A percentile compares a stretch with the other conserved stretches of the same genome.
Conservation (phyloP, 2,888 invertebrate genomes). For the Cephus pulcher region DNA sequence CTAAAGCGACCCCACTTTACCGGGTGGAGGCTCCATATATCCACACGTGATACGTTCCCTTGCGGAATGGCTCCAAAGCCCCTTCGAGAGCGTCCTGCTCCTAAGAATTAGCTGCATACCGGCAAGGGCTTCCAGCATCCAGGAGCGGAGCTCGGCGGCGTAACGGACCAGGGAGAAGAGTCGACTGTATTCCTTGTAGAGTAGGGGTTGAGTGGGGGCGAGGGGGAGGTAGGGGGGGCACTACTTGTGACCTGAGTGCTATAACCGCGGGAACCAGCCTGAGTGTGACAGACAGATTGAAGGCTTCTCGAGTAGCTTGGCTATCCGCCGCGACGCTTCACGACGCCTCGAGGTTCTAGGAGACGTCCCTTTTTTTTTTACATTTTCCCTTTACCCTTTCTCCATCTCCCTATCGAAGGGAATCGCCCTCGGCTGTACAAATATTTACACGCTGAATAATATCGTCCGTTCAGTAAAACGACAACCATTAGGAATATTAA, state of each 20-base stretch:
- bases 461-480: not conserved
- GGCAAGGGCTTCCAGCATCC: not conserved
- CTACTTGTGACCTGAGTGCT: not conserved
- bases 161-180: not conserved
- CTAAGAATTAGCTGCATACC: not conserved
- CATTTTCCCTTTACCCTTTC: not conserved
- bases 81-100: not conserved
- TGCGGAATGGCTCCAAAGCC: not conserved
- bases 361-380: not conserved
- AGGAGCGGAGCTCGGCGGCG: not conserved
- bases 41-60: not conserved
- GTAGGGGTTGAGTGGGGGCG: not conserved
- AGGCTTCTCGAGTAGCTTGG: slow-evolving; percentile 15
- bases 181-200: not conserved
- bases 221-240: not conserved
- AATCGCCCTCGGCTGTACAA: not conserved
- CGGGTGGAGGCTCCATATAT: not conserved
- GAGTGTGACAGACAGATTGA: slow-evolving; percentile 20
- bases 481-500: not conserved
- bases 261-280: not conserved
- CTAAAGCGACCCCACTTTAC: slow-evolving; percentile 4
- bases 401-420: not conserved
- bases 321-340: not conserved
- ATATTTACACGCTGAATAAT: not conserved
- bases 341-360: not conserved